Base-by-base conservation (phyloP, 1,140 invertebrate species). In the Oncopodura yosiiana region DNA sequence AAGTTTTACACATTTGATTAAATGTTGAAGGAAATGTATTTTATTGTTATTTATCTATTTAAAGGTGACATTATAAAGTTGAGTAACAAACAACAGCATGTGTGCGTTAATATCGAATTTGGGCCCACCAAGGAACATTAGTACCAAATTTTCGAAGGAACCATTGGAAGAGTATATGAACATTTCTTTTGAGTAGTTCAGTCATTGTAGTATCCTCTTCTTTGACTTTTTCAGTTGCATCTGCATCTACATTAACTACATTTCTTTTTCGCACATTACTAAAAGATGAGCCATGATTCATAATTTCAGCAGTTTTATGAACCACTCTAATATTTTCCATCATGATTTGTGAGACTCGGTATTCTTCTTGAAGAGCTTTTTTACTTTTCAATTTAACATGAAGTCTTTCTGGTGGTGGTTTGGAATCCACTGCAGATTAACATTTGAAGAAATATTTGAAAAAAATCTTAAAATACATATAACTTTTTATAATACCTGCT, bases 121-220 rank as follows among this genome's bases (percentile, higher is more conserved):
- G 45, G 12, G 60, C 60, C 60, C 60, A 62, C 60, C 60, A 62
- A 11, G 60, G 60, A 24, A 62, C 46, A 37, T 62, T 58, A 16
- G 38, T 56, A 6, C 60, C 60, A 49, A 49, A 62, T 46, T 53
- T 58, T n/a, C 50, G 52, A 24, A 62, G 34, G 19, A 62, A 62
- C 60, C 60, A 62, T 21, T 56, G 56, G 12, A 58, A 50, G 16
- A 62, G 27, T 21, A 58, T 48, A 30, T 55, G 48, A 2, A 42
- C 56, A 30, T 58, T 62, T 30, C 50, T 36, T 23, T 56, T 55
- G 27, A 58, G 46, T 3, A 23, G 39, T 12, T 36, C 41, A 0
- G 60, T 58, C 12, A 62, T 46, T 42, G 54, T n/a, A 30, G 14
- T 18, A 21, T 42, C 6, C 6, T 21, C 8, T 6, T 8, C 9